Conservation (phyloP, 1,140 invertebrate genomes). For the Drosophila mojavensis region DNA sequence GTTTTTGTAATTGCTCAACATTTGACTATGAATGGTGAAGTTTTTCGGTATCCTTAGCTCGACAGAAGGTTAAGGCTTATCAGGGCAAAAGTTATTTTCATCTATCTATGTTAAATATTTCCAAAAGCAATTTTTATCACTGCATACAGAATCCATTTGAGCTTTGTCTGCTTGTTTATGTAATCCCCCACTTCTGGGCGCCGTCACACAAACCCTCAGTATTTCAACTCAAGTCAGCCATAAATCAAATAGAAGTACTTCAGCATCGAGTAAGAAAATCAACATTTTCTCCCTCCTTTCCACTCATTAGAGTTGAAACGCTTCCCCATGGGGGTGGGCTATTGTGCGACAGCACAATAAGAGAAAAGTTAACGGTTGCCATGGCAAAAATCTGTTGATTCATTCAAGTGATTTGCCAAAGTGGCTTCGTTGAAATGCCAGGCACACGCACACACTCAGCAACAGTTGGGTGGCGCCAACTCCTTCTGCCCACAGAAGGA, state of each 20-base stretch:
- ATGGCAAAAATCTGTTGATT: conserved; percentile 81
- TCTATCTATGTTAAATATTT: no score
- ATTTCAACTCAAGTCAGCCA: conserved; percentile 67
- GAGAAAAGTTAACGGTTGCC: conserved; percentile 45
- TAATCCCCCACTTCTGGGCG: conserved; percentile 64
- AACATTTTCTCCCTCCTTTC: background rate
- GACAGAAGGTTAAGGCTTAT: background rate
- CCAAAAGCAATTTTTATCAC: conserved; percentile 9
- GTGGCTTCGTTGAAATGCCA: conserved; percentile 83
- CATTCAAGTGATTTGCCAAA: conserved; percentile 82
- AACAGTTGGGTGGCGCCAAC: conserved; percentile 65
- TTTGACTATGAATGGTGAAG: no score
- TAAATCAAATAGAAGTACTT: conserved; percentile 72
- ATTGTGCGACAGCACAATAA: conserved; percentile 40
- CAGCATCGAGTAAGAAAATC: conserved; percentile 12
- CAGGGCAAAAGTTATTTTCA: background rate
- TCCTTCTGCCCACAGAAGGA: conserved; percentile 17
- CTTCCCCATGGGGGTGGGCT: conserved; percentile 21
- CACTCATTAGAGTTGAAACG: conserved; percentile 29
- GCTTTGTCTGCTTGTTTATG: conserved; percentile 50
- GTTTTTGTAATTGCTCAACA: no score
- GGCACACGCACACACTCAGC: conserved; percentile 59
- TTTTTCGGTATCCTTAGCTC: no score
- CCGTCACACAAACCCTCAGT: conserved; percentile 27
- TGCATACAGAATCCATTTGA: background rate